phyloP scores from a whole-genome alignment of 2,113 vertebrate genomes.

The Ardeotis arabs region DNA sequence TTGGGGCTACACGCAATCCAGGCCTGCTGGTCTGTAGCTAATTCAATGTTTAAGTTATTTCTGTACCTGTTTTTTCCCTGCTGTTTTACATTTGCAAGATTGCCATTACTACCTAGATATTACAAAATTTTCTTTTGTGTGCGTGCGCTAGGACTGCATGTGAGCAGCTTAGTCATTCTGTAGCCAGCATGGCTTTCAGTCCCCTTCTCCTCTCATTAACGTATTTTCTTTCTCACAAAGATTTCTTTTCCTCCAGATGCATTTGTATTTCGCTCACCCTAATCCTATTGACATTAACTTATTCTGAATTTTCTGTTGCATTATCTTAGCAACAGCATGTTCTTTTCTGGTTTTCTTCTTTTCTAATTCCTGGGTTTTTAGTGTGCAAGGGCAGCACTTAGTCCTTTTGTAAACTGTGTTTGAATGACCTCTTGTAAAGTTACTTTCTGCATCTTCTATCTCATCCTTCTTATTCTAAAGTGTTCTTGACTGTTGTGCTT shows the following conservation, averaged over 20 bases:
- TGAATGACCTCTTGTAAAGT: conserved; percentile 14
- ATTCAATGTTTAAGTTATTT: background rate
- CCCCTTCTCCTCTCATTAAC: background rate
- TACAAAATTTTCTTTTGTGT: background rate
- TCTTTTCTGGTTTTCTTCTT: conserved; percentile 19
- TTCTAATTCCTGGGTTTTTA: conserved; percentile 5
- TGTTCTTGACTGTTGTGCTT: background rate
- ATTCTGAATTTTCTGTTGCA: conserved; percentile 21
- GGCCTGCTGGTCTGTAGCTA: background rate
- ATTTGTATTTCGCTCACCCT: background rate
- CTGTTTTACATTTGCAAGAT: background rate
- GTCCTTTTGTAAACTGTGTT: background rate
- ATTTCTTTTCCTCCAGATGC: conserved; percentile 8
- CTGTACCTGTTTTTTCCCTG: background rate
- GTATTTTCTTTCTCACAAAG: background rate
- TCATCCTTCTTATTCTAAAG: background rate
- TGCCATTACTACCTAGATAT: background rate
- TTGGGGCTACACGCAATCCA: background rate
- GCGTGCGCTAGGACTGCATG: background rate
- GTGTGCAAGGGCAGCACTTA: background rate
- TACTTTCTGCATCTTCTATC: background rate
- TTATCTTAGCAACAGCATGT: conserved; percentile 40
- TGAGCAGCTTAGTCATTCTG: background rate
- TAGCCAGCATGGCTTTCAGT: background rate
- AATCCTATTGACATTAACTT: conserved; percentile 41